A percentile compares a stretch with the other conserved stretches of the same genome.
These are phyloP conservation scores for Monarcha castaneiventris DNA, from an alignment of 2,113 vertebrate species.

Conservation along the genomic window DNA sequence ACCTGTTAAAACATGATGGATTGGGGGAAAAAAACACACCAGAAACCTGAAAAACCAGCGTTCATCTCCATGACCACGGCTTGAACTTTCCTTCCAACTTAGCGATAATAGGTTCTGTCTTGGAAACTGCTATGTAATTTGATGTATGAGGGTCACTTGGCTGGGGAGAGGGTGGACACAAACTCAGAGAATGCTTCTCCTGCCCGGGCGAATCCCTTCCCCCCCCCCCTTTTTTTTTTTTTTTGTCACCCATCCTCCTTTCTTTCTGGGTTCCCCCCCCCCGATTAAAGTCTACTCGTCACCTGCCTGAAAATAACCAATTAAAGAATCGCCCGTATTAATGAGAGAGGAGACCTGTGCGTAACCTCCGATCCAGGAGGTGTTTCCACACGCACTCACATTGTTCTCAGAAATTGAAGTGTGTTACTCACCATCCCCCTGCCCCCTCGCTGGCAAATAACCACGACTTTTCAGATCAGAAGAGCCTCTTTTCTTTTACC, in stretches of 20 bases:
- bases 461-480: background rate
- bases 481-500: slow-evolving; percentile 32
- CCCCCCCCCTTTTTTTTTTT: background rate
- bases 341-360: slow-evolving; percentile 2
- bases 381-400: background rate
- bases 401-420: slow-evolving; percentile 47
- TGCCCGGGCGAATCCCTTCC: slow-evolving; percentile 47
- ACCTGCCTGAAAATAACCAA: slow-evolving; percentile 67
- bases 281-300: slow-evolving; percentile 54
- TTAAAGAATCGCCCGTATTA: slow-evolving; percentile 8
- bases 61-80: slow-evolving; percentile 85
- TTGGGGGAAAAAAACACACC: slow-evolving; percentile 69
- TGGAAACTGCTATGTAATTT: slow-evolving; percentile 84
- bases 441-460: background rate
- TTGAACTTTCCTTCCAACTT: slow-evolving; percentile 90
- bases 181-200: slow-evolving; percentile 75
- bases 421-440: background rate
- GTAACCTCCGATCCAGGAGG: background rate
- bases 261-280: background rate
- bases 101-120: slow-evolving; percentile 92
- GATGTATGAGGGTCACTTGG: slow-evolving; percentile 93
- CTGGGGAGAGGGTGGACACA: slow-evolving; percentile 77
- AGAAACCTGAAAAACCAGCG: slow-evolving; percentile 91
- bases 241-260: background rate
- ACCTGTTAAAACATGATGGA: slow-evolving; percentile 86